A percentile compares a stretch with the other conserved stretches of the same genome.
Conservation (phyloP, 2,113 vertebrate genomes). For the Oryzias javanicus region DNA sequence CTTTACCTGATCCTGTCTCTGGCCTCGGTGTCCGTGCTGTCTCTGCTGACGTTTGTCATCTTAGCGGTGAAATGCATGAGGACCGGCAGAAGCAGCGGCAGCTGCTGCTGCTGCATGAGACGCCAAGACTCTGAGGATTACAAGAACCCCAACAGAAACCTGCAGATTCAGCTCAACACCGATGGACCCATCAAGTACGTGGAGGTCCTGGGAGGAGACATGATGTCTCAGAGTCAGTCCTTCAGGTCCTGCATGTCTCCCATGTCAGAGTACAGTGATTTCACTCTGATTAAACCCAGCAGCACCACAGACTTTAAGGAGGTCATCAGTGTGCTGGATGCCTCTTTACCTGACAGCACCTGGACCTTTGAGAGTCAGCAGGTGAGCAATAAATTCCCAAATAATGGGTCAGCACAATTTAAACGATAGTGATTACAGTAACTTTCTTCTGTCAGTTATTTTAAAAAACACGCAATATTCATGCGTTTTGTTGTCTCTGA, state of each 20-base stretch:
- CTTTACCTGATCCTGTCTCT: slow-evolving; percentile 56
- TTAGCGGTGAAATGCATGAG: slow-evolving; percentile 58
- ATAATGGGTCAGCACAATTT: neutral
- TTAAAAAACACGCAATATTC: too few relatives aligned
- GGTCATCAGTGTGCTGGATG: slow-evolving; percentile 58
- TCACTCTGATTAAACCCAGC: slow-evolving; percentile 82
- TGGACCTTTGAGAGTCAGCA: slow-evolving; percentile 47
- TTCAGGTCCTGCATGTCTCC: slow-evolving; percentile 83
- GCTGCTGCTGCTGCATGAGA: slow-evolving; percentile 67
- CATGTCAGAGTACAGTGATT: slow-evolving; percentile 82
- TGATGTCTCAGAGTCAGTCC: slow-evolving; percentile 74
- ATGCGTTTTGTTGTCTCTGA: too few relatives aligned
- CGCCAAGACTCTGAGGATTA: slow-evolving; percentile 50
- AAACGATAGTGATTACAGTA: neutral
- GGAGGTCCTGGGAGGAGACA: slow-evolving; percentile 79
- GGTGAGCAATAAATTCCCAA: slow-evolving; percentile 5
- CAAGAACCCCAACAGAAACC: slow-evolving; percentile 67
- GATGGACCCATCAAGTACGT: slow-evolving; percentile 81
- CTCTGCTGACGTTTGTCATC: slow-evolving; percentile 73
- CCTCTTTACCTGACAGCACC: slow-evolving; percentile 57
- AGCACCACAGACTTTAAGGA: slow-evolving; percentile 62
- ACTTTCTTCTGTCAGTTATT: too few relatives aligned
- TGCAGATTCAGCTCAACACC: slow-evolving; percentile 74
- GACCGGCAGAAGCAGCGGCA: slow-evolving; percentile 50
- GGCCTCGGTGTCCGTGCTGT: slow-evolving; percentile 71